phyloP scores from a whole-genome alignment of 2,797 vertebrate genomes.

The Danio jaintianensis region DNA sequence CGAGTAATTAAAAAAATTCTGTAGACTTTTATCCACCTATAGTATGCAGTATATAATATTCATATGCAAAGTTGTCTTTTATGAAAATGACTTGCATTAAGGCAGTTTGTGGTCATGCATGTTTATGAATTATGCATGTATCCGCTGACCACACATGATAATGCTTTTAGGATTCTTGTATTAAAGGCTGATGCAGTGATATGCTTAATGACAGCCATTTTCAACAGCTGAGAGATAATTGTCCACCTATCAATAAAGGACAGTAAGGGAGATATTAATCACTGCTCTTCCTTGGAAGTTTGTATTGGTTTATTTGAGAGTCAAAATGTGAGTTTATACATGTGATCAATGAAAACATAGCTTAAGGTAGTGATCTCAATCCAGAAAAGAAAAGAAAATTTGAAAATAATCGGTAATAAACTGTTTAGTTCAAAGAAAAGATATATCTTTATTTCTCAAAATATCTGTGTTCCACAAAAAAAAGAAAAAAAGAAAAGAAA shows the following conservation, averaged over 20 bases:
- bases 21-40: neutral
- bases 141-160: neutral
- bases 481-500: neutral
- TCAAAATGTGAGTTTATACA: neutral
- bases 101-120: conserved; percentile 30
- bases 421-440: too few species aligned
- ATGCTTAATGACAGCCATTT: neutral
- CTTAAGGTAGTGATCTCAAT: neutral
- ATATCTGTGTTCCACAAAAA: neutral
- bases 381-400: too few species aligned
- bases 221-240: neutral
- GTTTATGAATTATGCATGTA: conserved; percentile 24
- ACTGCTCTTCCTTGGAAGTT: neutral
- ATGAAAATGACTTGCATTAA: neutral
- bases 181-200: neutral
- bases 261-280: neutral
- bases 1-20: too few species aligned
- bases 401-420: too few species aligned
- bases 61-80: conserved; percentile 1
- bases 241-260: neutral
- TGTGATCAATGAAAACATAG: neutral
- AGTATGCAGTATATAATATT: neutral
- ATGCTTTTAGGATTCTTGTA: neutral
- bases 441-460: too few species aligned
- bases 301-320: neutral